Conservation (phyloP, 2,113 vertebrate species). For the Rhipidura dahli region DNA sequence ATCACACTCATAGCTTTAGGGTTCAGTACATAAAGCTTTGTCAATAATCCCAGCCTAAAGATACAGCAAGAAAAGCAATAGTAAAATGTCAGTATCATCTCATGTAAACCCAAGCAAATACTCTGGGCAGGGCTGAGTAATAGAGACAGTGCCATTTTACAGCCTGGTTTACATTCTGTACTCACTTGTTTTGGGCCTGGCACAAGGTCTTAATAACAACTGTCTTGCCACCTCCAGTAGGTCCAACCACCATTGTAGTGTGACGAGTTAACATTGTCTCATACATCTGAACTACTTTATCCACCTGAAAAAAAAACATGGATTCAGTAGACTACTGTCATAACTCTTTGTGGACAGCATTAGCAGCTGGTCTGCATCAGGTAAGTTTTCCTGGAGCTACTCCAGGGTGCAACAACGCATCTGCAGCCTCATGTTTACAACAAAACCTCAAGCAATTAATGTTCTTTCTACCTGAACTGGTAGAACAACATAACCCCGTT, state of each 20-base stretch:
- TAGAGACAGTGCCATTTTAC: not conserved
- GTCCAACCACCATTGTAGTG: conserved; percentile 95
- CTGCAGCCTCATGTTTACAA: not conserved
- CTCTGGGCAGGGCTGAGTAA: not conserved
- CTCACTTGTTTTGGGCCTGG: conserved; percentile 92
- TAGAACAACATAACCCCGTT: conserved; percentile 80
- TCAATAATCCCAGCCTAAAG: conserved; percentile 83
- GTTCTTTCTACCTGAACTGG: conserved; percentile 80
- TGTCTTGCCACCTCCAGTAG: conserved; percentile 95
- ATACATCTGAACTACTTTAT: conserved; percentile 97
- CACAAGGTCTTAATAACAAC: conserved; percentile 93
- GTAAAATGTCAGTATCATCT: not conserved
- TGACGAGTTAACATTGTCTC: conserved; percentile 98
- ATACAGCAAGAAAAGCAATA: not conserved
- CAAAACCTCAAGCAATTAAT: not conserved
- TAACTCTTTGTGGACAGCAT: not conserved
- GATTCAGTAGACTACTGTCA: not conserved
- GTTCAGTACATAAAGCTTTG: conserved; percentile 89
- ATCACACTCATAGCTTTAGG: conserved; percentile 94
- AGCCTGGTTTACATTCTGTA: not conserved
- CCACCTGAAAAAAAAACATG: conserved; percentile 78
- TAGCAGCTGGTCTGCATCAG: not conserved
- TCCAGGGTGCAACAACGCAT: not conserved
- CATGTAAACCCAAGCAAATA: not conserved
- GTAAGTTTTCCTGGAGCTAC: not conserved